Evolutionary conservation across 1,140 invertebrate genomes (phyloP).

Genomic region (Lethocerus indicus): DNA sequence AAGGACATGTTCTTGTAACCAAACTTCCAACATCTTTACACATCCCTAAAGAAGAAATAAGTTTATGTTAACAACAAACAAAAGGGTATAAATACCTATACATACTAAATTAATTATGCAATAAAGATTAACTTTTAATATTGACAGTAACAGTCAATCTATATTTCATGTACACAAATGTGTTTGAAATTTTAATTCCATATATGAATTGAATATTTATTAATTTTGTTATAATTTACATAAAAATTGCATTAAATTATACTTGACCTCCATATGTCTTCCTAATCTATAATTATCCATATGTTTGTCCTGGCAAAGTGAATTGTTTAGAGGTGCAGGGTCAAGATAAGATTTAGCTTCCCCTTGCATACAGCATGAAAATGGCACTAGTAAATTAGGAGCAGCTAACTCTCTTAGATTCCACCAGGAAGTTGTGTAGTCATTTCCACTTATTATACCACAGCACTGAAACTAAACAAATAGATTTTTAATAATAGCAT

Average conservation of each 20-base stretch:
- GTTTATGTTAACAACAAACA: background rate
- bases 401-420: slow-evolving; percentile 47
- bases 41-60: slow-evolving; percentile 39
- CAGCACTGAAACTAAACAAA: slow-evolving; percentile 58
- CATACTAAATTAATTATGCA: too few species aligned
- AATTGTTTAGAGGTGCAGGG: slow-evolving; percentile 50
- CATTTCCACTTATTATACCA: slow-evolving; percentile 54
- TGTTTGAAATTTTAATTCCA: too few species aligned
- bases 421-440: slow-evolving; percentile 70
- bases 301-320: slow-evolving; percentile 49
- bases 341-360: slow-evolving; percentile 46
- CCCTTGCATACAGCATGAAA: slow-evolving; percentile 46
- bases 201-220: too few species aligned
- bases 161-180: too few species aligned
- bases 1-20: slow-evolving; percentile 58
- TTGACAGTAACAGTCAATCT: too few species aligned
- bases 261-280: slow-evolving; percentile 36
- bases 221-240: slow-evolving; percentile 2
- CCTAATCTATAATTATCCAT: slow-evolving; percentile 36
- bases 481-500: too few species aligned
- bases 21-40: slow-evolving; percentile 47
- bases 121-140: too few species aligned
- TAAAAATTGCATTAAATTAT: background rate
- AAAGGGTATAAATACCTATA: background rate
- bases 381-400: slow-evolving; percentile 48